Evolutionary conservation across 2,888 invertebrate genomes (phyloP).

Genomic region (Hyposoter didymator): DNA sequence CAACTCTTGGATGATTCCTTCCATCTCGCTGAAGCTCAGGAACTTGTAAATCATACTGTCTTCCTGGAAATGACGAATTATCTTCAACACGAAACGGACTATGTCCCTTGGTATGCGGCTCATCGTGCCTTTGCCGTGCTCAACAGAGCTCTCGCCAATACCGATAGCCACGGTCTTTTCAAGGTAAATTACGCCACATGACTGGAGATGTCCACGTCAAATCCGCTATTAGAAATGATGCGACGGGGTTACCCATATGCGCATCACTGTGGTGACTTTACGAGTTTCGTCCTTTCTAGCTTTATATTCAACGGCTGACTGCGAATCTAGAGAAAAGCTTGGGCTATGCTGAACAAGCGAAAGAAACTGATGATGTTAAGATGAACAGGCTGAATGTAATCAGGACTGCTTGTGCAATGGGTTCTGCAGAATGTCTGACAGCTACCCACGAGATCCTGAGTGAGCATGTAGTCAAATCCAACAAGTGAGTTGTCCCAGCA

Average conservation of each 20-base stretch:
- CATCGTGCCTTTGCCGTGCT: constrained; percentile 84
- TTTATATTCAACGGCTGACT: constrained; percentile 75
- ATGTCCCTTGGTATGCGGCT: constrained; percentile 89
- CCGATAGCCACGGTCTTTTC: constrained; percentile 86
- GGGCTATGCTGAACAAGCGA: constrained; percentile 72
- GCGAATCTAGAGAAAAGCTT: constrained; percentile 74
- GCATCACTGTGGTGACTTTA: background rate
- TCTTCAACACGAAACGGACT: constrained; percentile 87
- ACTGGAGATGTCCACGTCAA: background rate
- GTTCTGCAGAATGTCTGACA: constrained; percentile 79
- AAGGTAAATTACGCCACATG: constrained; percentile 54
- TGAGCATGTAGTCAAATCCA: constrained; percentile 50
- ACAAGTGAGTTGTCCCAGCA: constrained; percentile 28
- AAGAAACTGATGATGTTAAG: constrained; percentile 76
- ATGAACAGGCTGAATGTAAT: constrained; percentile 77
- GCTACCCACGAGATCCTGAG: constrained; percentile 72
- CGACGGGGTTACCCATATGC: background rate
- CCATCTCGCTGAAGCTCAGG: constrained; percentile 83
- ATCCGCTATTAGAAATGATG: background rate
- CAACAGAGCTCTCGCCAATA: constrained; percentile 83
- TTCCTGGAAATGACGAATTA: constrained; percentile 85
- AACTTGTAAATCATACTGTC: constrained; percentile 84
- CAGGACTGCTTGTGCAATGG: constrained; percentile 82
- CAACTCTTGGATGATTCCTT: constrained; percentile 86
- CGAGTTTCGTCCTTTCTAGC: constrained; percentile 66